phyloP scores from a whole-genome alignment of 2,113 vertebrate species.

The Triplophysa tibetana region DNA sequence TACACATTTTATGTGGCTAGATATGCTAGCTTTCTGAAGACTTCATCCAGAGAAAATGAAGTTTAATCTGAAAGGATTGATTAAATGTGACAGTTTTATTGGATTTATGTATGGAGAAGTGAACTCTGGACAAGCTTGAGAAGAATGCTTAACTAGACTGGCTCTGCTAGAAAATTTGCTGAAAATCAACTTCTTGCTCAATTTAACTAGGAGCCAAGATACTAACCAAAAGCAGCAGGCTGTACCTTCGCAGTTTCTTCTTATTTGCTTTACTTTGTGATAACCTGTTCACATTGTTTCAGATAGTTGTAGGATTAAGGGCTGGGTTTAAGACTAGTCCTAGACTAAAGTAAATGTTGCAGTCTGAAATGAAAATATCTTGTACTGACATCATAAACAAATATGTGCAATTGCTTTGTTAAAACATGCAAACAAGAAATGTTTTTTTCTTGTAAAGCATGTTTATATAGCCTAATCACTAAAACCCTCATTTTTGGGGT shows the following conservation, averaged over 20 bases:
- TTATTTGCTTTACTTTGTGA: background rate
- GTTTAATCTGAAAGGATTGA: conserved; percentile 32
- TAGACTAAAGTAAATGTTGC: too few species aligned
- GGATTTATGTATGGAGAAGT: conserved; percentile 6
- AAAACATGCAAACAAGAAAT: too few species aligned
- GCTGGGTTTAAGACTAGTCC: too few species aligned
- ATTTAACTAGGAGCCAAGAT: conserved; percentile 31
- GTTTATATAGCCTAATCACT: too few species aligned
- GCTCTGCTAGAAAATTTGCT: background rate
- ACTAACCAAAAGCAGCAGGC: background rate
- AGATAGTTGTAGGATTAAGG: background rate
- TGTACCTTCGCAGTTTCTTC: background rate
- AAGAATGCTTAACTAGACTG: conserved; percentile 22
- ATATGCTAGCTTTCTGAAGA: conserved; percentile 10
- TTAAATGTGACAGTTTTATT: conserved; percentile 33
- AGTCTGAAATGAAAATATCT: too few species aligned
- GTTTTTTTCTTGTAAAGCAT: too few species aligned
- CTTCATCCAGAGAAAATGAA: background rate
- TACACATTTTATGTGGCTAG: background rate
- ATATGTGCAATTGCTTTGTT: too few species aligned
- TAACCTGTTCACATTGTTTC: background rate
- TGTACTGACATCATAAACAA: too few species aligned
- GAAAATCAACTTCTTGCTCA: conserved; percentile 34
- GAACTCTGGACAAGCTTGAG: conserved; percentile 29
- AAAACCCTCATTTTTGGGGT: too few species aligned